Base-by-base conservation (phyloP, 2,113 vertebrate species). In the Cyanistes caeruleus region DNA sequence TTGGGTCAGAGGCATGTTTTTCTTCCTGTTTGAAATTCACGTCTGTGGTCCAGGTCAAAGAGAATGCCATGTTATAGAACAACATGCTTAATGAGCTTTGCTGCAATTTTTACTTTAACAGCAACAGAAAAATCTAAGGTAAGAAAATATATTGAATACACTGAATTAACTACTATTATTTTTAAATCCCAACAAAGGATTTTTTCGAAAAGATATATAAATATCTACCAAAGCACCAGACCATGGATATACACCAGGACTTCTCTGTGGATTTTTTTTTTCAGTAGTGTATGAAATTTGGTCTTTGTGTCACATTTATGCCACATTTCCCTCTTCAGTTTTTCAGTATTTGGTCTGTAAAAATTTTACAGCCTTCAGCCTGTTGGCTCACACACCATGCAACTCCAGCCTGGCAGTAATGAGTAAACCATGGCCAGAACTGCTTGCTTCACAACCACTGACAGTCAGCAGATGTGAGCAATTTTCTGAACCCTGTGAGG, bases 291-390 rank as follows among this genome's bases (percentile, higher is more conserved):
- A 96, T 82, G 90, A 92, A 94, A 89, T 95, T 75, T 93, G 87
- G 89, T 84, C 44, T 92, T 75, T 84, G 25, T 91, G 64, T 74
- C 89, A 96, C 69, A 63, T 84, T 95, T 76, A 67, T 81, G 93
- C 78, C 89, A 94, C 35, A 91, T 90, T 92, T 94, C 63, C 51
- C 44, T 79, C 64, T 82, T 80, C 94, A 87, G 86, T 74, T 95
- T 93, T 95, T 87, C 91, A 97, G 90, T 83, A 96, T 79, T 96
- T 59, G 67, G 95, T 73, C 96, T 96, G 96, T 97, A 97, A 97
- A 95, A 94, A 60, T 93, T 91, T 97, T 93, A 97, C 67, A 92
- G 92, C 89, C 49, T 90, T 87, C 88, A 95, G 67, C 69, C 82
- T 86, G 41, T 64, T 87, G 52, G 79, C 87, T 97, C 84, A 83